These are phyloP conservation scores for Spheniscus mendiculus DNA, from an alignment of 2,113 vertebrate species.

Conservation along the genomic window DNA sequence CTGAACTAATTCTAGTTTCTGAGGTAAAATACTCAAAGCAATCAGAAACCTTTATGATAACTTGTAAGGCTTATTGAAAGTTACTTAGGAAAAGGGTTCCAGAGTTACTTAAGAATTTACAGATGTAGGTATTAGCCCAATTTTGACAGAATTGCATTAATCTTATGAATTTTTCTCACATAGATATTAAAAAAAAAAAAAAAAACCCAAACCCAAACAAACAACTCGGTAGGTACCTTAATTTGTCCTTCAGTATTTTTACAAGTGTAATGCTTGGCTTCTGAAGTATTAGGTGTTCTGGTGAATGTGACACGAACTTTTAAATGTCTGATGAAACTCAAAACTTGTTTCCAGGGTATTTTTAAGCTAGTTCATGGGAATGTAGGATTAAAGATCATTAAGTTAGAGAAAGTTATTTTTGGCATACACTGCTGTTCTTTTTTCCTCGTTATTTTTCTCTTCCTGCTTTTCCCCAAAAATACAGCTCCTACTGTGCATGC, in stretches of 20 bases:
- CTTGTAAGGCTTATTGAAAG: neutral
- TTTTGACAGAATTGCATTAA: neutral
- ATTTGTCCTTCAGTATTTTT: neutral
- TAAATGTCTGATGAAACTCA: neutral
- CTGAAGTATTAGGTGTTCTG: neutral
- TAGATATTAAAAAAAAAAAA: neutral
- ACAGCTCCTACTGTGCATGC: neutral
- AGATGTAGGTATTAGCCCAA: neutral
- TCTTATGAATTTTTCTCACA: neutral
- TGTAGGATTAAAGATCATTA: neutral
- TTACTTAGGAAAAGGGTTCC: neutral
- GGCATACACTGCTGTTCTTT: neutral
- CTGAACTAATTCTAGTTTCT: neutral
- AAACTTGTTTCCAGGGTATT: neutral
- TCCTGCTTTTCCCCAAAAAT: neutral
- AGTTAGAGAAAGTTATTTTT: neutral
- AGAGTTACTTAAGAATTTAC: neutral
- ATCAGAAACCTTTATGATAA: neutral
- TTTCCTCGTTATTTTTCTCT: neutral
- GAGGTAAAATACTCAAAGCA: neutral
- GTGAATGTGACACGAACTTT: neutral
- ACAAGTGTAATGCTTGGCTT: neutral
- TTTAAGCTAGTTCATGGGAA: neutral
- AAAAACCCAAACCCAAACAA: neutral
- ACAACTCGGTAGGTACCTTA: neutral